Evolutionary conservation across 1,140 invertebrate species (phyloP), one percentile per base, ranked within the genome.

Genomic region (Rhyzopertha dominica): DNA sequence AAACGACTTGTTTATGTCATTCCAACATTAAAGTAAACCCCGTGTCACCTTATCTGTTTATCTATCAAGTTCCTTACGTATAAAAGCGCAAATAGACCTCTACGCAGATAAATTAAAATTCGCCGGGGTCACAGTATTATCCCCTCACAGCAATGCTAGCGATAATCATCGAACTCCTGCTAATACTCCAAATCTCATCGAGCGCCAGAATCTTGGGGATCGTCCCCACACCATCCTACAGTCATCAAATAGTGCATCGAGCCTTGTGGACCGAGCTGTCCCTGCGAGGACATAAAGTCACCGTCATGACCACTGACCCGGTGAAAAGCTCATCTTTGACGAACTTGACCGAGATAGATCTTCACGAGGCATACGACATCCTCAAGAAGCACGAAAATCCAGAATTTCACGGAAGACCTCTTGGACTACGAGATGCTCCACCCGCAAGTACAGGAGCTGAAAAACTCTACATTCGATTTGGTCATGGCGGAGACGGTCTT

Each of bases 251-350:
- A 25, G 34, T 41, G 8, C 54, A 46, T 25, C 44, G 35, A 3
- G 44, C 47, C 0, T 3, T 57, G 23, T 57, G 54, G 54, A 29
- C 12, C 7, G 63, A 55, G 34, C 46, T 69, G 3, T 45, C 60
- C 0, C 20, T 47, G 13, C 51, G 54, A 8, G 65, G 65, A 1
- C 67, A 70, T 29, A 30, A 66, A 24, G 14, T 70, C 0, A 58
- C 51, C 0, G 37, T 67, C 5, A 53, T 70, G 4, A 61, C 64
- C 0, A 34, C 66, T 0, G 42, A 51, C 25, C 63, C 58, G n/a
- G 31, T 52, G 8, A 53, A 61, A 0, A 41, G 58, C 4, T 9
- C 14, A 4, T 34, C 24, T n/a, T 14, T 54, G 5, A 32, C 19
- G 0, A 61, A 61, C 37, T 51, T 54, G 13, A 54, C 25, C 7